phyloP scores from a whole-genome alignment of 1,140 invertebrate genomes.

The Drosophila kohkoa region DNA sequence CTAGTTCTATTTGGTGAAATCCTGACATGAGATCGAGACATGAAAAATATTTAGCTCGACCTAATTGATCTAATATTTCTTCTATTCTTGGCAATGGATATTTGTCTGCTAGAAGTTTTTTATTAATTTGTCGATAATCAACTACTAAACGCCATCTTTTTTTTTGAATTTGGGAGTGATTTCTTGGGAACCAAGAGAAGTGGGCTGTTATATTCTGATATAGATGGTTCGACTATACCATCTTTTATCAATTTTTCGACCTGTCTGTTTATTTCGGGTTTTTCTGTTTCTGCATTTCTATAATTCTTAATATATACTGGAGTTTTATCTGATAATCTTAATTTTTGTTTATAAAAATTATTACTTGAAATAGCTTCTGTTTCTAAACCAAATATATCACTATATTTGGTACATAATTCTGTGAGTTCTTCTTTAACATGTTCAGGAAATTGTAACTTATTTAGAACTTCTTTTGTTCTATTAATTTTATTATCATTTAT shows the following conservation, averaged over 20 bases:
- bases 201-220: conserved; percentile 14
- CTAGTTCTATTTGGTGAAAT: conserved; percentile 14
- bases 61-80: conserved; percentile 18
- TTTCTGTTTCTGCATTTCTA: neutral
- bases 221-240: conserved; percentile 6
- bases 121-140: conserved; percentile 7
- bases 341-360: neutral
- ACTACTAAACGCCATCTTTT: neutral
- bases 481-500: neutral
- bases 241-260: conserved; percentile 4
- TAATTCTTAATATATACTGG: conserved; percentile 1
- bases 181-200: conserved; percentile 2
- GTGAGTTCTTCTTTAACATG: too few relatives aligned
- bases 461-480: too few relatives aligned
- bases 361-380: conserved; percentile 1
- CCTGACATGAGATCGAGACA: conserved; percentile 16
- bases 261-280: neutral
- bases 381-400: conserved; percentile 1
- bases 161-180: neutral
- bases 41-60: conserved; percentile 22
- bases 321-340: neutral
- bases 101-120: conserved; percentile 12
- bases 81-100: conserved; percentile 24
- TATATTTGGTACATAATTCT: neutral
- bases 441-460: too few relatives aligned